A percentile compares a stretch with the other conserved stretches of the same genome.
phyloP scores from a whole-genome alignment of 1,140 invertebrate species.

The Drosophila simulans region DNA sequence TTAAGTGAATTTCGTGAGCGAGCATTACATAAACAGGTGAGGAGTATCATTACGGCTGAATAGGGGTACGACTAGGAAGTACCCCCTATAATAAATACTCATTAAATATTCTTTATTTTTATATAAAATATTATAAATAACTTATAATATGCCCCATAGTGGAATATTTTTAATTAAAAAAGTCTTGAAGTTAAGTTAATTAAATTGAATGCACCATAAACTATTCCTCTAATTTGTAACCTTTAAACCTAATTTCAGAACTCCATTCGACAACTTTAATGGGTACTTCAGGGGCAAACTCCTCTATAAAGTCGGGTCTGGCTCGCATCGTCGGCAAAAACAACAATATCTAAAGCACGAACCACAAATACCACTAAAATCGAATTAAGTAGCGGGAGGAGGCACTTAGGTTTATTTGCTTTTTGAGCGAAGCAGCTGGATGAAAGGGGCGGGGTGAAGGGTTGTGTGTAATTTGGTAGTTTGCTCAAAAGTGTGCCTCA shows the following conservation, averaged over 20 bases:
- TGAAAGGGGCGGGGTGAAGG: constrained; percentile 1
- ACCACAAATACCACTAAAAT: constrained; percentile 50
- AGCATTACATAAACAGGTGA: constrained; percentile 70
- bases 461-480: constrained; percentile 65
- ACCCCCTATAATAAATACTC: neutral
- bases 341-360: constrained; percentile 29
- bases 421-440: constrained; percentile 37
- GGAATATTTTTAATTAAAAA: too few species aligned
- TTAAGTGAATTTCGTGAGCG: constrained; percentile 64
- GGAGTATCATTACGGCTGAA: constrained; percentile 25
- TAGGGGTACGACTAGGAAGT: constrained; percentile 17
- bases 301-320: constrained; percentile 1
- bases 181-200: too few species aligned
- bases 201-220: too few species aligned
- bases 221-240: neutral
- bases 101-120: neutral
- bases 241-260: neutral
- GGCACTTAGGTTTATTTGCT: constrained; percentile 64
- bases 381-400: constrained; percentile 38
- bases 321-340: constrained; percentile 1
- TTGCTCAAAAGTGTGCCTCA: constrained; percentile 60
- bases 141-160: too few species aligned
- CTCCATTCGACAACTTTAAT: neutral
- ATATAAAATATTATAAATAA: too few species aligned
- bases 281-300: neutral